Conservation (phyloP, 2,888 invertebrate genomes). For the Cyclophora punctaria region DNA sequence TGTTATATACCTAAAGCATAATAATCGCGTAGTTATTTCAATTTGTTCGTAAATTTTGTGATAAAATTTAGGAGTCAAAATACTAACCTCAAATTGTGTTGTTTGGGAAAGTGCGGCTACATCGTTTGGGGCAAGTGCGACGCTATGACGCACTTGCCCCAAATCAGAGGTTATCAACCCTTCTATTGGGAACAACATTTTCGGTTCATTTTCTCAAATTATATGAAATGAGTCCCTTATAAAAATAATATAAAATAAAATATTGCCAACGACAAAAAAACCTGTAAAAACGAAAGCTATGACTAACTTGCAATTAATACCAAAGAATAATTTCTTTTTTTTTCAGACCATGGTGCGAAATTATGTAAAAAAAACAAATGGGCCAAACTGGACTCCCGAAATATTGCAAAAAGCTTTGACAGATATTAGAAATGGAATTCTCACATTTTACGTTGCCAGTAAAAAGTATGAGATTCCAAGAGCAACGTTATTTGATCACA, state of each 20-base stretch:
- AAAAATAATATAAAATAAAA: no score
- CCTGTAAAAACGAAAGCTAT: neutral
- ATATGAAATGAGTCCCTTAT: no score
- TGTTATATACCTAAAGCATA: neutral
- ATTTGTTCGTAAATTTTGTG: neutral
- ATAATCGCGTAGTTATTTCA: neutral
- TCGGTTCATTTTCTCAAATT: no score
- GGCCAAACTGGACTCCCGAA: no score
- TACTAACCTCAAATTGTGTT: neutral
- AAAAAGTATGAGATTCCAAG: neutral
- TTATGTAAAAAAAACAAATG: no score
- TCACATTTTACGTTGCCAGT: neutral
- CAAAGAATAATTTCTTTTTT: no score
- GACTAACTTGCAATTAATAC: no score
- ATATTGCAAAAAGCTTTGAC: no score
- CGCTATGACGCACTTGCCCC: neutral
- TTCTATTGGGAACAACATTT: neutral
- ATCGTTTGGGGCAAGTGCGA: neutral
- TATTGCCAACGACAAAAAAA: no score
- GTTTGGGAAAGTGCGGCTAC: neutral
- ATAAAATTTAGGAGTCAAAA: neutral
- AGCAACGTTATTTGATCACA: neutral
- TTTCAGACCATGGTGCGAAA: no score
- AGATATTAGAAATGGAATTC: no score
- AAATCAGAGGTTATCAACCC: neutral